Conservation (phyloP, 1,140 invertebrate species). For the Lordiphosa stackelbergi region DNA sequence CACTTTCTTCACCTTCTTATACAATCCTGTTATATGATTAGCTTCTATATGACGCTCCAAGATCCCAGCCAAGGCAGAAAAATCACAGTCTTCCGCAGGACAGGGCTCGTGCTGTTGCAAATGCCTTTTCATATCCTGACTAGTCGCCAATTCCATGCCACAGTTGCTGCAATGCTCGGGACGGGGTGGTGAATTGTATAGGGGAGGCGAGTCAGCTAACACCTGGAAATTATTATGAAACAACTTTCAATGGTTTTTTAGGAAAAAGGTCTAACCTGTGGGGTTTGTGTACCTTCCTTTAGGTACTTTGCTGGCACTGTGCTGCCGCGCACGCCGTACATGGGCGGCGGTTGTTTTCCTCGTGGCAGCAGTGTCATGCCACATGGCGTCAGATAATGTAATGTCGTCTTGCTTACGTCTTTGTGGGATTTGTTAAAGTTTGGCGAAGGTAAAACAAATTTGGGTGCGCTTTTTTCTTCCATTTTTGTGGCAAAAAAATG, state of each 20-base stretch:
- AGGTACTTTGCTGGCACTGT: conserved; percentile 67
- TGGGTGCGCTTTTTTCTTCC: conserved; percentile 34
- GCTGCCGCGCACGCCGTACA: conserved; percentile 76
- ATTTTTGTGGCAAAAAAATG: conserved; percentile 41
- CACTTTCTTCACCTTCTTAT: conserved; percentile 85
- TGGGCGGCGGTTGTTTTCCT: conserved; percentile 73
- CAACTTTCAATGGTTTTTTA: not conserved
- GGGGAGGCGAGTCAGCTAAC: conserved; percentile 8
- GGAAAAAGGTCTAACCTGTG: conserved; percentile 16
- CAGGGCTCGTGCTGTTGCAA: conserved; percentile 84
- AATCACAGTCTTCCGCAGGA: conserved; percentile 88
- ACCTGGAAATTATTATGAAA: not conserved
- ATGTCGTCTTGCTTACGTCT: conserved; percentile 13
- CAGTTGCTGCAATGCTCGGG: conserved; percentile 85
- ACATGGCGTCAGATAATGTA: conserved; percentile 65
- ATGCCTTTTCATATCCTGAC: conserved; percentile 82
- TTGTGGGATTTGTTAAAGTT: conserved; percentile 51
- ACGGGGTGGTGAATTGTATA: conserved; percentile 28
- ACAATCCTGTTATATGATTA: conserved; percentile 88
- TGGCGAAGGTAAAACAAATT: conserved; percentile 60
- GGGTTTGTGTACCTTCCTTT: not conserved
- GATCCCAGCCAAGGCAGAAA: conserved; percentile 86
- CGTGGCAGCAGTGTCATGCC: conserved; percentile 69
- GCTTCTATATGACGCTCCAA: conserved; percentile 88
- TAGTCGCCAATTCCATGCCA: conserved; percentile 83